Evolutionary conservation across 2,888 invertebrate genomes (phyloP), one percentile per base, ranked within the genome.

Genomic region (Trissolcus brochymenae): DNA sequence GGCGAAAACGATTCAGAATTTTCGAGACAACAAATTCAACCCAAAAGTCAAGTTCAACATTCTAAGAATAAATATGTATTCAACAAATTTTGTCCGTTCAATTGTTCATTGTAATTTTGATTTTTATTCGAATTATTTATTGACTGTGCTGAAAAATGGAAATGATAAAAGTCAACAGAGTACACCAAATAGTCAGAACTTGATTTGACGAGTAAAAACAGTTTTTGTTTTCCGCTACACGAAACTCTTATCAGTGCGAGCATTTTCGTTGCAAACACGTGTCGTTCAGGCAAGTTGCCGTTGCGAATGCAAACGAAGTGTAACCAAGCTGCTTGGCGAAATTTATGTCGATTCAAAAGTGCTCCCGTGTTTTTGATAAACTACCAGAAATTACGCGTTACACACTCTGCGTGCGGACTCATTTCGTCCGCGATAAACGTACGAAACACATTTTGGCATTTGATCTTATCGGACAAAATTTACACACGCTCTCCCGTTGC

Each of bases 381-480:
- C 60, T 60, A 57, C 43, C 21, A 46, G 46, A 57, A 41, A 43
- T 57, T 16, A 51, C 21, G 35, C 57, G 43, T 46, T 56, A 41
- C n/a, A 55, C 14, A 35, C 35, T n/a, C n/a, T 35, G 6, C 4
- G 55, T 11, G 25, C 14, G 41, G 16, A 59, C 17, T 59, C 19
- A 59, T 25, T 29, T 13, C n/a, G 35, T 57, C 41, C 13, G 13
- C 59, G 25, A 59, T 25, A 46, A 59, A 25, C 40, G 9, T 6
- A 19, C 14, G 9, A 60, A 59, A 60, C 13, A 60, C 60, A 57
- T 57, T 60, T 49, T 50, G 4, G 19, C 35, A 60, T 17, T 16
- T 2, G 51, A 53, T 62, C 50, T 62, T 62, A 62, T 62, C 61
- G 11, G 21, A 11, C 13, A 9, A 53, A 62, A 41, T 62, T 62